phyloP scores from a whole-genome alignment of 2,888 invertebrate genomes.

The Diaprepes abbreviatus region DNA sequence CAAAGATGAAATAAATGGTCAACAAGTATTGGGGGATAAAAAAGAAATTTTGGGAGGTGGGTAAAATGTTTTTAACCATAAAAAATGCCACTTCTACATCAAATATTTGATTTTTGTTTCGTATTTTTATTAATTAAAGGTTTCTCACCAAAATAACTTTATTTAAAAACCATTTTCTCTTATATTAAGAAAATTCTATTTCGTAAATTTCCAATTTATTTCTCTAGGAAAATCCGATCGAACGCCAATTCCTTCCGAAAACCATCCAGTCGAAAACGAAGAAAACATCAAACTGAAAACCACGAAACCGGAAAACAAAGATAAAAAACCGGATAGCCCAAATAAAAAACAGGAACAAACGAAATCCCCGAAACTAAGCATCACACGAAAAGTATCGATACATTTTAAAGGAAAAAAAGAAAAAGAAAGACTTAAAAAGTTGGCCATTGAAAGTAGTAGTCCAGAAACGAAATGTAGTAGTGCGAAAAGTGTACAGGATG shows the following conservation, averaged over 20 bases:
- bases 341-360: slow-evolving; percentile 50
- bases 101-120: no score
- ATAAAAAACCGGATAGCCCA: slow-evolving; percentile 47
- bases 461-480: slow-evolving; percentile 48
- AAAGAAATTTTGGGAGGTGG: not conserved
- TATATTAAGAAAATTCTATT: no score
- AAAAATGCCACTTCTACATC: no score
- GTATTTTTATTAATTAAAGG: no score
- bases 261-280: slow-evolving; percentile 62
- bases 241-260: not conserved
- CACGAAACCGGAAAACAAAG: slow-evolving; percentile 47
- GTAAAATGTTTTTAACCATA: no score
- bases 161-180: no score
- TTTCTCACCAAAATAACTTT: no score
- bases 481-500: slow-evolving; percentile 49
- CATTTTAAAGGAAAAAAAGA: slow-evolving; percentile 67
- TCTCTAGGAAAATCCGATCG: slow-evolving; percentile 19
- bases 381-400: slow-evolving; percentile 67
- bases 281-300: slow-evolving; percentile 61
- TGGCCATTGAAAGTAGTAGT: slow-evolving; percentile 32
- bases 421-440: slow-evolving; percentile 54
- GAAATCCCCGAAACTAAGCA: slow-evolving; percentile 62
- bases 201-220: no score
- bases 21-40: slow-evolving; percentile 2
- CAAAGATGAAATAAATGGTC: slow-evolving; percentile 13